Percentiles rank a stretch among this genome's conserved stretches.
Conservation (phyloP, 2,797 vertebrate genomes). For the Manis crassicaudata region DNA sequence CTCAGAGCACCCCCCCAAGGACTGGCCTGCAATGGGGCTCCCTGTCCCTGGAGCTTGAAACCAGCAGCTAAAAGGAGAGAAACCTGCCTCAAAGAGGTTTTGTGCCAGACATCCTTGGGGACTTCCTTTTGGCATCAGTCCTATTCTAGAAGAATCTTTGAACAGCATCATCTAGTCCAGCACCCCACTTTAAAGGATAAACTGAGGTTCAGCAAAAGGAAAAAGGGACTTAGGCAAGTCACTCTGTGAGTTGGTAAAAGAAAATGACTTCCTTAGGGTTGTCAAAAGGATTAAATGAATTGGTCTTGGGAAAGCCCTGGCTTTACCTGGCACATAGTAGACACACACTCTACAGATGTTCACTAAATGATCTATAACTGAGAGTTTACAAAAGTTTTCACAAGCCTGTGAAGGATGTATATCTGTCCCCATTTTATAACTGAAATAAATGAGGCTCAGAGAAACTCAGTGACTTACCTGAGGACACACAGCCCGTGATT, state of each 20-base stretch:
- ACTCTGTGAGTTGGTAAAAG: not conserved
- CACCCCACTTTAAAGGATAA: not conserved
- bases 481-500: not conserved
- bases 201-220: conserved; percentile 12
- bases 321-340: not conserved
- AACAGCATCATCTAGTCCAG: not conserved
- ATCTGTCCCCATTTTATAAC: not conserved
- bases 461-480: not conserved
- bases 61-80: not conserved
- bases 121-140: not conserved
- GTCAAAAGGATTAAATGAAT: not conserved
- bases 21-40: not conserved
- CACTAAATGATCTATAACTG: not conserved
- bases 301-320: not conserved
- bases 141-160: conserved; percentile 14
- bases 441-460: conserved; percentile 1
- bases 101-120: not conserved
- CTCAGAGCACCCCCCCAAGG: not conserved
- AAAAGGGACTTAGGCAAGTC: not conserved
- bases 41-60: not conserved
- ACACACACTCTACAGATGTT: not conserved
- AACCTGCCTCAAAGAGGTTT: not conserved
- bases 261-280: not conserved
- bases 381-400: not conserved
- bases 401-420: not conserved